Conservation (phyloP, 2,888 invertebrate genomes). For the Sphecodes monilicornis region DNA sequence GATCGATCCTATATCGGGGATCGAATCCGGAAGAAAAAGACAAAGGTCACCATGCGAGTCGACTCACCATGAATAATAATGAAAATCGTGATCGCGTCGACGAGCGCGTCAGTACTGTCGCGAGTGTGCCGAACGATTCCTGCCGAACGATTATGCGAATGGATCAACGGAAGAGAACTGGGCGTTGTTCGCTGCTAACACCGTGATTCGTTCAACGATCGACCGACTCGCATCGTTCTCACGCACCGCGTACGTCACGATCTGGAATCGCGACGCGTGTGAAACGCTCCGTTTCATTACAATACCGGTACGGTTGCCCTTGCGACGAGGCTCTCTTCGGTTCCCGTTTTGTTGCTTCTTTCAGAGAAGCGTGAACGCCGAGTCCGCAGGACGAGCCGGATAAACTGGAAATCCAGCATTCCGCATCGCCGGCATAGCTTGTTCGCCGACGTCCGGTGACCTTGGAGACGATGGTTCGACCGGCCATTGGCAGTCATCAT, state of each 20-base stretch:
- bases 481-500: not conserved
- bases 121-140: not conserved
- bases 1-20: not conserved
- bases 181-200: not conserved
- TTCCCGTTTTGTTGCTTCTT: not conserved
- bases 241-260: not conserved
- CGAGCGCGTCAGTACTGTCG: no score
- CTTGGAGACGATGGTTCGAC: not conserved
- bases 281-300: not conserved
- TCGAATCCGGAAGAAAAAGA: not conserved
- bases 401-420: constrained; percentile 6
- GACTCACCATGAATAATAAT: not conserved
- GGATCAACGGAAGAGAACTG: not conserved
- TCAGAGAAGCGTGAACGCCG: not conserved
- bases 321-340: no score
- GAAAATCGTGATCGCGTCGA: no score
- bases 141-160: not conserved
- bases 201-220: not conserved
- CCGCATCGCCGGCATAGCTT: not conserved
- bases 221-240: not conserved
- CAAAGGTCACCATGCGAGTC: not conserved
- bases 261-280: not conserved
- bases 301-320: not conserved
- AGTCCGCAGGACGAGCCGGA: not conserved
- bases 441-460: not conserved